Percentiles rank a stretch among this genome's conserved stretches.
phyloP scores from a whole-genome alignment of 2,797 vertebrate genomes.

The Pantherophis alleghaniensis region DNA sequence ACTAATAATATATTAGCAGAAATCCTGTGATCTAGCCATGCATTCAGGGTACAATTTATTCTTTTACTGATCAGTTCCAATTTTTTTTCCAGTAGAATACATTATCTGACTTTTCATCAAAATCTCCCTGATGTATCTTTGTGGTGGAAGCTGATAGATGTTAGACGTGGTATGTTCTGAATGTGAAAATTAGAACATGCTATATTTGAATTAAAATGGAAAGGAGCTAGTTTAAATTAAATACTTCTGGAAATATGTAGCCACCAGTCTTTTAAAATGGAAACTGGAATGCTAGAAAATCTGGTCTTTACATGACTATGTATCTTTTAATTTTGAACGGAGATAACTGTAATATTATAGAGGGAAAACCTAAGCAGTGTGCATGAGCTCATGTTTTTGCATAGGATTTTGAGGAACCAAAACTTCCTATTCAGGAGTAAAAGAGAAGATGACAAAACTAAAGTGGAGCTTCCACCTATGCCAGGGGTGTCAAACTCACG shows the following conservation, averaged over 20 bases:
- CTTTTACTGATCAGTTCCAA: slow-evolving; percentile 47
- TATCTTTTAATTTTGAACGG: not conserved
- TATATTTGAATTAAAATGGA: slow-evolving; percentile 48
- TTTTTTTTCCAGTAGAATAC: slow-evolving; percentile 47
- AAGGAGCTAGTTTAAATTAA: slow-evolving; percentile 54
- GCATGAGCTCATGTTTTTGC: not conserved
- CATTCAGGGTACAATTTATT: slow-evolving; percentile 57
- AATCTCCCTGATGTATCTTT: slow-evolving; percentile 45
- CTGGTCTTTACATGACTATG: not conserved
- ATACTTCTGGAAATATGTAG: slow-evolving; percentile 32
- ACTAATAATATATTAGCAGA: slow-evolving; percentile 47
- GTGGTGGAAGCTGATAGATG: slow-evolving; percentile 46
- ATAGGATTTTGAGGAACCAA: not conserved
- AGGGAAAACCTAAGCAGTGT: not conserved
- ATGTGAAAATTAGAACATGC: slow-evolving; percentile 41
- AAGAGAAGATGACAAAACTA: not conserved
- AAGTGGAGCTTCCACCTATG: not conserved
- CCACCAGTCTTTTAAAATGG: slow-evolving; percentile 13
- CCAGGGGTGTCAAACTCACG: no score
- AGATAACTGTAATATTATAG: not conserved
- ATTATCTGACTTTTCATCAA: slow-evolving; percentile 54
- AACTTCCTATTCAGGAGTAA: not conserved
- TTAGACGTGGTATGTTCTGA: slow-evolving; percentile 40
- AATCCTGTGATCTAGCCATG: slow-evolving; percentile 53
- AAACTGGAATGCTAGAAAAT: not conserved